Conservation (phyloP, 2,113 vertebrate genomes). For the Toxotes chatareus region DNA sequence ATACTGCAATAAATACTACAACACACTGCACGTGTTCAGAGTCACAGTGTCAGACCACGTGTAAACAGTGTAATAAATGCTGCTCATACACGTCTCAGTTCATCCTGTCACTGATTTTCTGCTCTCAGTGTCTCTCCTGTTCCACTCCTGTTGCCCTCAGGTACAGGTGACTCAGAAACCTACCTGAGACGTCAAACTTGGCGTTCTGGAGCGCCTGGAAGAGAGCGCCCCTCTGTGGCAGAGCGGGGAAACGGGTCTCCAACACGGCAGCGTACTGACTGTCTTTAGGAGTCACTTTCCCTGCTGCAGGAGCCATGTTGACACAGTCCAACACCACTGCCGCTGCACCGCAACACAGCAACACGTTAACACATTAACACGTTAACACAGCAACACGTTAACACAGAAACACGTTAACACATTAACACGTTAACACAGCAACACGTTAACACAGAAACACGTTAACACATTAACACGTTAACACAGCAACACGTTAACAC, state of each 20-base stretch:
- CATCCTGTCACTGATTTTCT: no score
- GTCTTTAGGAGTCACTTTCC: constrained; percentile 92
- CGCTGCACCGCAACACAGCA: constrained; percentile 74
- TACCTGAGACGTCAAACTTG: constrained; percentile 94
- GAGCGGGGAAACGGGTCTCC: constrained; percentile 86
- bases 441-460: neutral
- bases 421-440: no score
- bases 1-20: neutral
- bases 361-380: neutral
- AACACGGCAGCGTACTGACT: constrained; percentile 78
- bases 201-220: constrained; percentile 88
- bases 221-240: constrained; percentile 83
- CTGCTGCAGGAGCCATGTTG: constrained; percentile 90
- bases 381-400: neutral
- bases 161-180: neutral
- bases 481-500: no score
- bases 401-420: neutral
- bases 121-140: no score
- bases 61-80: no score
- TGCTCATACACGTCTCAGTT: no score
- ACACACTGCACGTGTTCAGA: neutral
- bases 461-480: neutral
- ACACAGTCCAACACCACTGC: constrained; percentile 93
- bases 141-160: neutral
- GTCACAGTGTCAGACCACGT: no score